Percentiles rank a stretch among this genome's conserved stretches.
Conservation (phyloP, 2,797 vertebrate species). For the Catostomus latipinnis region DNA sequence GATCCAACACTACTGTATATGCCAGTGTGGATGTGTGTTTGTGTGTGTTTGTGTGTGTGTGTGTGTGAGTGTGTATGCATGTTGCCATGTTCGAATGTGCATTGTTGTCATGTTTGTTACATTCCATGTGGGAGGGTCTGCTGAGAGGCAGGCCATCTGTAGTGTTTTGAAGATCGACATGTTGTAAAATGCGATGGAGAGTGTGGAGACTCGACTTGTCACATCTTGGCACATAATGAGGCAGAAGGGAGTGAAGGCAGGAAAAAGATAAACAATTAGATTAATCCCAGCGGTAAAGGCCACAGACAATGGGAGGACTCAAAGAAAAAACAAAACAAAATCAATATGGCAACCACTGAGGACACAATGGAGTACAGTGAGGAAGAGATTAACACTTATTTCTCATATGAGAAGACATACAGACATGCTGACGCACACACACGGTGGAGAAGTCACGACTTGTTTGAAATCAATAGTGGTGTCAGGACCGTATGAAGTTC, state of each 20-base stretch:
- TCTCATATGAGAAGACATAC: constrained; percentile 76
- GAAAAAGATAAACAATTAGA: constrained; percentile 89
- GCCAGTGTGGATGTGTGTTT: constrained; percentile 67
- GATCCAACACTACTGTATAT: constrained; percentile 59
- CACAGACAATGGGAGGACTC: constrained; percentile 79
- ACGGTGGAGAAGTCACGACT: constrained; percentile 64
- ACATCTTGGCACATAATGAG: constrained; percentile 88
- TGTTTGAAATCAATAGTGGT: constrained; percentile 72
- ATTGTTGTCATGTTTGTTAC: constrained; percentile 83
- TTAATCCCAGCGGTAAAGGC: constrained; percentile 85
- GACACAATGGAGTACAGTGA: constrained; percentile 77
- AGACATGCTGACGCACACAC: constrained; percentile 43
- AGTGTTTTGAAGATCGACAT: constrained; percentile 83
- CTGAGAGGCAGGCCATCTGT: constrained; percentile 87
- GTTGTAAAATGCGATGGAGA: constrained; percentile 83
- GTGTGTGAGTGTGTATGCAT: constrained; percentile 65
- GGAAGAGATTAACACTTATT: constrained; percentile 83
- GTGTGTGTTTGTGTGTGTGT: constrained; percentile 65
- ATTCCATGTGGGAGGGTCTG: constrained; percentile 86
- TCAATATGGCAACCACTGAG: constrained; percentile 84
- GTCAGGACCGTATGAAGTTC: constrained; percentile 49
- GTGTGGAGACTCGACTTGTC: constrained; percentile 87
- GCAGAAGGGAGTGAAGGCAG: constrained; percentile 85
- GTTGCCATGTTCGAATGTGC: constrained; percentile 81
- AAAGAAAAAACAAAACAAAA: constrained; percentile 72